A percentile compares a stretch with the other conserved stretches of the same genome.
Conservation (phyloP, 1,140 invertebrate species). For the Drosophila ficusphila region DNA sequence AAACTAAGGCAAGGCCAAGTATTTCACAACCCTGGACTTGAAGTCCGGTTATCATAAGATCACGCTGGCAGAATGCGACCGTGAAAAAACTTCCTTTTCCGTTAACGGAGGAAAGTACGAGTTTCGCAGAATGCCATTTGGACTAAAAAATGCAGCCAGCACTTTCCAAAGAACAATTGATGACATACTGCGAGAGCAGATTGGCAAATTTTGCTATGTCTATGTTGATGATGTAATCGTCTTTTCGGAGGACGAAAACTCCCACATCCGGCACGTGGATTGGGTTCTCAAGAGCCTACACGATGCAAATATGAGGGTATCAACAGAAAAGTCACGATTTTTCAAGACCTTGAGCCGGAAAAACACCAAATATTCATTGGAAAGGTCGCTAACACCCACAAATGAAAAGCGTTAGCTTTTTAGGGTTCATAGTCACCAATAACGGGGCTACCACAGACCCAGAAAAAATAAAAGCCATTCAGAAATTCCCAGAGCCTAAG, state of each 20-base stretch:
- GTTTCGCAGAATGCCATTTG: slow-evolving; percentile 13
- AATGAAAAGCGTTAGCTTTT: slow-evolving; percentile 1
- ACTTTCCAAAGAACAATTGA: too few species aligned
- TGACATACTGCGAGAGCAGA: too few species aligned
- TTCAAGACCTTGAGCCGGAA: too few species aligned
- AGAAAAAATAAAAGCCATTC: slow-evolving; percentile 6
- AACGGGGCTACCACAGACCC: slow-evolving; percentile 2
- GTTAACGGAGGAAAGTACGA: slow-evolving; percentile 16
- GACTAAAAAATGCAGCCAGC: slow-evolving; percentile 16
- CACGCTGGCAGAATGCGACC: too few species aligned
- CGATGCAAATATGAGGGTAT: slow-evolving; percentile 85
- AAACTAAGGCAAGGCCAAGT: too few species aligned
- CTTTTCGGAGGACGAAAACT: slow-evolving; percentile 14
- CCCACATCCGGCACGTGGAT: slow-evolving; percentile 13
- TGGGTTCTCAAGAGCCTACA: slow-evolving; percentile 20
- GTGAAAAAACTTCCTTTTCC: too few species aligned
- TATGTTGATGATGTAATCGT: slow-evolving; percentile 7
- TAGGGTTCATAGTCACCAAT: slow-evolving; percentile 16
- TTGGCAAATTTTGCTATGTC: slow-evolving; percentile 14
- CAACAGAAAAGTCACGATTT: slow-evolving; percentile 84
- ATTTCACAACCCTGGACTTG: too few species aligned
- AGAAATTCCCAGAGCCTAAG: too few species aligned
- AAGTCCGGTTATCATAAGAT: too few species aligned
- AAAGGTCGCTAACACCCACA: too few species aligned
- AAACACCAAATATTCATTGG: too few species aligned